phyloP scores from a whole-genome alignment of 2,888 invertebrate genomes.

The Microplitis deprimator region DNA sequence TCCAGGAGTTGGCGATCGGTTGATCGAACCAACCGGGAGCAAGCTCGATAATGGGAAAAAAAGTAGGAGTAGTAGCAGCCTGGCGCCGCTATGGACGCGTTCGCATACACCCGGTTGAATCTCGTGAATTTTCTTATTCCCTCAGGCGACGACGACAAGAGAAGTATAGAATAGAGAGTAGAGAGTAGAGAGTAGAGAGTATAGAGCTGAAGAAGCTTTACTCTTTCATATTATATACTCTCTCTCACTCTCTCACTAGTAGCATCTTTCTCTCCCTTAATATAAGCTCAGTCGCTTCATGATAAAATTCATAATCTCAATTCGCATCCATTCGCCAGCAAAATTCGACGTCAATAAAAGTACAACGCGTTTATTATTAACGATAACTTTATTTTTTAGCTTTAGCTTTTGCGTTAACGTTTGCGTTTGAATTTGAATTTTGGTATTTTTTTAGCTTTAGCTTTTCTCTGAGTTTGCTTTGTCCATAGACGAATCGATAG shows the following conservation, averaged over 20 bases:
- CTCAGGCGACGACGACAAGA: conserved; percentile 17
- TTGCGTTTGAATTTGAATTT: not conserved
- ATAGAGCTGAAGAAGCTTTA: not conserved
- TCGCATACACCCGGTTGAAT: conserved; percentile 34
- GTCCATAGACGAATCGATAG: conserved; percentile 39
- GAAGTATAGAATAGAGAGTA: not conserved
- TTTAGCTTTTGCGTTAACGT: conserved; percentile 5
- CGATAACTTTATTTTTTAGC: not conserved
- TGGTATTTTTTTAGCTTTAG: not conserved
- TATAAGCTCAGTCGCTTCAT: conserved; percentile 27
- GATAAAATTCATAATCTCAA: conserved; percentile 48
- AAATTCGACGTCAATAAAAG: conserved; percentile 15
- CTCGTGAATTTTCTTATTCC: conserved; percentile 33
- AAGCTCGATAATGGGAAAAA: conserved; percentile 49
- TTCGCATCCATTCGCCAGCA: conserved; percentile 27
- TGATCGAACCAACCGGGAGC: conserved; percentile 38
- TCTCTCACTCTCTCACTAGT: conserved; percentile 4
- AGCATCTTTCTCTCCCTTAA: not conserved
- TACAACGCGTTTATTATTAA: conserved; percentile 10
- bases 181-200: not conserved
- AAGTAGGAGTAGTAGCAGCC: conserved; percentile 41
- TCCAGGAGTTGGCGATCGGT: conserved; percentile 44
- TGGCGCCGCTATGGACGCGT: conserved; percentile 6
- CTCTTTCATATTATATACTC: not conserved
- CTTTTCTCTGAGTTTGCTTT: conserved; percentile 3